Evolutionary conservation across 2,797 vertebrate genomes (phyloP).

Genomic region (Anguilla pacifica): DNA sequence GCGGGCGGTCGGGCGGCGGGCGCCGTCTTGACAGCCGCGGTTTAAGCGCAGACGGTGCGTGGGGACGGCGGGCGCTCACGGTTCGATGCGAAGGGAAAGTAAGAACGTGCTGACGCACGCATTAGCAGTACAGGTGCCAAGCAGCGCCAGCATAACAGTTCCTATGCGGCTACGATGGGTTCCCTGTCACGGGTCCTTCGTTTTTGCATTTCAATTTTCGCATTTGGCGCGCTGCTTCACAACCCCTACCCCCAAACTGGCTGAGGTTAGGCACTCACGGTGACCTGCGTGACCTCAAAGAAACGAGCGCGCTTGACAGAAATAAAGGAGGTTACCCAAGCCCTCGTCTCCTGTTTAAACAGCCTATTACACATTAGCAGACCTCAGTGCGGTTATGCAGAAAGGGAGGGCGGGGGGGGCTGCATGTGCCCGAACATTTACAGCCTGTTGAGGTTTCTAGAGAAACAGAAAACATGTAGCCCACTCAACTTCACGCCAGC

Average conservation of each 20-base stretch:
- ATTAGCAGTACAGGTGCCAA: background rate
- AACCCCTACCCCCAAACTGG: background rate
- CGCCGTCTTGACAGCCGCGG: background rate
- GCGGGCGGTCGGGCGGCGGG: background rate
- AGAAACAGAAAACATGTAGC: background rate
- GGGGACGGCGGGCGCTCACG: constrained; percentile 29
- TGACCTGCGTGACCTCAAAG: background rate
- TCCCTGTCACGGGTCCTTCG: background rate
- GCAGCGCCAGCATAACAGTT: background rate
- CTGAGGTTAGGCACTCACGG: background rate
- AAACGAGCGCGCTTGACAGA: background rate
- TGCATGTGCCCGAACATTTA: constrained; percentile 2
- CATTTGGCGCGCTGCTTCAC: background rate
- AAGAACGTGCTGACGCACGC: background rate
- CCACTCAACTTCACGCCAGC: background rate
- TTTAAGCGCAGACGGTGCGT: constrained; percentile 29
- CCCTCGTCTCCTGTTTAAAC: constrained; percentile 11
- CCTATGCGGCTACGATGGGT: background rate
- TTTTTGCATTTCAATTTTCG: background rate
- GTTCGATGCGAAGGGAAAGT: background rate
- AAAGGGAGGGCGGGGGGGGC: constrained; percentile 11
- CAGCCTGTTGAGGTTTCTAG: background rate
- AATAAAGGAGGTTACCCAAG: background rate
- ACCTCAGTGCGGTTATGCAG: constrained; percentile 8
- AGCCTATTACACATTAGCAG: constrained; percentile 13